phyloP scores from a whole-genome alignment of 2,113 vertebrate genomes.

The Myocastor coypus region DNA sequence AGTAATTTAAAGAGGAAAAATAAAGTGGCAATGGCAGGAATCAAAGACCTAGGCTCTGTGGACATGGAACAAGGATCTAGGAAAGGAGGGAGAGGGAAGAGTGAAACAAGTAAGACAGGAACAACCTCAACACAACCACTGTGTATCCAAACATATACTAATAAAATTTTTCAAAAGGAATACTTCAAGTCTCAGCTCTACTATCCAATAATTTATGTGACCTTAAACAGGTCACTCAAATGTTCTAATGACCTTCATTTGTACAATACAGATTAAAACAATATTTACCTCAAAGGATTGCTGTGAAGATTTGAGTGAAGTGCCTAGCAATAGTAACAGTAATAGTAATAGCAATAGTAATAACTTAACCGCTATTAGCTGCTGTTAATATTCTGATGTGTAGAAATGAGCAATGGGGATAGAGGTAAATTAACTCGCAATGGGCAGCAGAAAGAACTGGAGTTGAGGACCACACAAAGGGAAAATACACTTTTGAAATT shows the following conservation, averaged over 20 bases:
- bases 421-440: conserved; percentile 14
- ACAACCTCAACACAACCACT: neutral
- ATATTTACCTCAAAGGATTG: neutral
- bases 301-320: neutral
- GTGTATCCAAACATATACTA: neutral
- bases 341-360: neutral
- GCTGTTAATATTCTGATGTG: neutral
- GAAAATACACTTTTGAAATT: neutral
- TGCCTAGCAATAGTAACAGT: neutral
- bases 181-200: conserved; percentile 17
- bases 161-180: neutral
- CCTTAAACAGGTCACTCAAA: conserved; percentile 20
- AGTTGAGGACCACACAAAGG: neutral
- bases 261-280: conserved; percentile 9
- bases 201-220: neutral
- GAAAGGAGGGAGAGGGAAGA: neutral
- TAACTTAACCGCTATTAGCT: neutral
- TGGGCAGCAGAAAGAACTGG: neutral
- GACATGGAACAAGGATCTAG: neutral
- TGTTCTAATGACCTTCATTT: neutral
- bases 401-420: conserved; percentile 20
- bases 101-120: neutral
- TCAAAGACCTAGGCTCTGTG: neutral
- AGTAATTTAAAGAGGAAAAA: too few species aligned
- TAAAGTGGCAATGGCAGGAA: neutral